These are phyloP conservation scores for Bombyx mori DNA, from an alignment of 1,140 invertebrate genomes.

Conservation along the genomic window ASM3026992v2 NC_085130.1:1979501-1980000, in stretches of 20 bases:
- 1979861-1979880: slow-evolving; percentile 3
- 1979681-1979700: slow-evolving; percentile 12
- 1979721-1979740: slow-evolving; percentile 36
- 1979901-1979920: too few relatives aligned
- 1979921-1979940: slow-evolving; percentile 9
- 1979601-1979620: background rate
- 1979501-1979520: background rate
- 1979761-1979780: background rate
- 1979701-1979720: slow-evolving; percentile 31
- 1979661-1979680: slow-evolving; percentile 7
- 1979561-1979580: slow-evolving; percentile 20
- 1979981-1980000: slow-evolving; percentile 53
- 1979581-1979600: background rate
- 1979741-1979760: slow-evolving; percentile 25
- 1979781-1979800: slow-evolving; percentile 6
- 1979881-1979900: background rate
- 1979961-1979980: slow-evolving; percentile 29
- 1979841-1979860: slow-evolving; percentile 14
- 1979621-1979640: slow-evolving; percentile 20
- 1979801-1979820: background rate
- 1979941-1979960: slow-evolving; percentile 20
- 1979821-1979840: slow-evolving; percentile 3
- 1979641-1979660: slow-evolving; percentile 25
- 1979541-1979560: slow-evolving; percentile 22
- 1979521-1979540: background rate